Conservation (phyloP, 1,140 invertebrate genomes). For the Ephestia elutella region DNA sequence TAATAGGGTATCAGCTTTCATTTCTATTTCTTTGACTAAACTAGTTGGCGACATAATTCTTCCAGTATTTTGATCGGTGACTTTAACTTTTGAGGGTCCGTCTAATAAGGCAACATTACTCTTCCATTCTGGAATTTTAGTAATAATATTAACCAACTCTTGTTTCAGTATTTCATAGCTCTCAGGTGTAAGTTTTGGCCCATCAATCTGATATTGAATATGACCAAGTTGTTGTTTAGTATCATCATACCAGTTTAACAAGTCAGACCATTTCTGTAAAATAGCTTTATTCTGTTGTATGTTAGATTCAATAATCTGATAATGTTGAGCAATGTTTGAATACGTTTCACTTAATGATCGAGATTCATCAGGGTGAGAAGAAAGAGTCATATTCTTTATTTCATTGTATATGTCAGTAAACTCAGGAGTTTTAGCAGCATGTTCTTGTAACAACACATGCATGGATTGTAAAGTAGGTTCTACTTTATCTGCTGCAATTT, state of each 20-base stretch:
- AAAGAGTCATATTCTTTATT: slow-evolving; percentile 83
- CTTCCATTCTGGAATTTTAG: slow-evolving; percentile 82
- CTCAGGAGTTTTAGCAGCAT: slow-evolving; percentile 83
- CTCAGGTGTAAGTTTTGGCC: slow-evolving; percentile 79
- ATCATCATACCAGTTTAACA: slow-evolving; percentile 87
- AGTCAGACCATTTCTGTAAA: slow-evolving; percentile 88
- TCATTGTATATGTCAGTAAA: slow-evolving; percentile 87
- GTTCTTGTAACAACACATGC: slow-evolving; percentile 86
- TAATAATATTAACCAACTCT: slow-evolving; percentile 80
- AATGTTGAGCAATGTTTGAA: slow-evolving; percentile 82
- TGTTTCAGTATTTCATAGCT: slow-evolving; percentile 79
- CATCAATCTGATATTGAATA: slow-evolving; percentile 85
- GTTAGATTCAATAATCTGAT: slow-evolving; percentile 84
- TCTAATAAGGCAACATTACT: slow-evolving; percentile 81
- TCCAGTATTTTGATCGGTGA: slow-evolving; percentile 80
- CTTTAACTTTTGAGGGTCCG: slow-evolving; percentile 77
- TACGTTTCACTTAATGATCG: slow-evolving; percentile 84
- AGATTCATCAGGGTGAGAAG: slow-evolving; percentile 82
- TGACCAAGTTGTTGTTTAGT: slow-evolving; percentile 87
- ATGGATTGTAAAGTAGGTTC: slow-evolving; percentile 85
- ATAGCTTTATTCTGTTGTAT: slow-evolving; percentile 83
- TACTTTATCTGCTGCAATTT: slow-evolving; percentile 86
- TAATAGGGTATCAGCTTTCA: slow-evolving; percentile 78
- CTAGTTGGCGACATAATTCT: slow-evolving; percentile 80
- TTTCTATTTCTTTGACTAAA: slow-evolving; percentile 82